A percentile compares a stretch with the other conserved stretches of the same genome.
phyloP scores from a whole-genome alignment of 2,113 vertebrate genomes.

The Cricetomys ansorgei region DNA sequence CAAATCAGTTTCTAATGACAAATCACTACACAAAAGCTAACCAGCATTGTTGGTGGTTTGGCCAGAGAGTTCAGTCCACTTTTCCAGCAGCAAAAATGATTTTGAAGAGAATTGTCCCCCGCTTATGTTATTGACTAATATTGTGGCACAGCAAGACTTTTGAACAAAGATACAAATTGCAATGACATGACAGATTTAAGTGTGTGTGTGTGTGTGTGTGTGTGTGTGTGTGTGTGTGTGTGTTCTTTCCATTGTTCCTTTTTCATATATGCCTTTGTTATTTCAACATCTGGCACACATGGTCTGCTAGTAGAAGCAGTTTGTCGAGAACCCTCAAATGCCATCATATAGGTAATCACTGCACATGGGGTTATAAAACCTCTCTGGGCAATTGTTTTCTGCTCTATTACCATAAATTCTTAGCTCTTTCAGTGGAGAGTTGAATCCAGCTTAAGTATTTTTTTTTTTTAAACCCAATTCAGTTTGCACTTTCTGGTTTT shows the following conservation, averaged over 20 bases:
- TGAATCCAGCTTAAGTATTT: background rate
- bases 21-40: background rate
- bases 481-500: slow-evolving; percentile 27
- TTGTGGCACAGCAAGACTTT: background rate
- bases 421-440: background rate
- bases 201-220: background rate
- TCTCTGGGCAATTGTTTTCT: background rate
- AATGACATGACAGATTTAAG: background rate
- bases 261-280: background rate
- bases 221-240: background rate
- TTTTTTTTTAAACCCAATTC: background rate
- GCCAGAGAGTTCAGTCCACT: background rate
- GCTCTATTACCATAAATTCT: background rate
- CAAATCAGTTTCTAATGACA: background rate
- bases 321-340: background rate
- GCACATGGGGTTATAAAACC: background rate
- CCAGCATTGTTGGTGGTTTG: background rate
- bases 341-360: background rate
- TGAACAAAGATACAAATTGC: background rate
- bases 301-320: background rate
- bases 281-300: background rate
- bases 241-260: background rate
- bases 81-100: background rate
- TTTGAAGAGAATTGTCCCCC: background rate
- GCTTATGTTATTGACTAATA: background rate